These are phyloP conservation scores for Stratiomys singularior DNA, from an alignment of 2,888 invertebrate species.

Conservation along the genomic window DNA sequence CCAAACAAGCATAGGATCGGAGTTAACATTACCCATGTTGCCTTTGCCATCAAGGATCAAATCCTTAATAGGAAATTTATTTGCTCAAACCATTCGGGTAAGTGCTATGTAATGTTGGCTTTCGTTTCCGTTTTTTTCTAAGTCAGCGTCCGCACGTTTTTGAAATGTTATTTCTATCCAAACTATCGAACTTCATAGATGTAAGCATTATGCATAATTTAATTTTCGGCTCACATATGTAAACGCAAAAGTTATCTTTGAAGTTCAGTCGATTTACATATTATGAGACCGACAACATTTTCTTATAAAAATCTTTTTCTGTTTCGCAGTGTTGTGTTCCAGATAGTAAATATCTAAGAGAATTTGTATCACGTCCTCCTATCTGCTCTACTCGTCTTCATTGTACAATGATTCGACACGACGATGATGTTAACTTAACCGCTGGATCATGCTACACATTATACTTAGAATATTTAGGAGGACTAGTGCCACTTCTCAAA, in stretches of 20 bases:
- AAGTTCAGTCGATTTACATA: too few relatives aligned
- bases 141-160: too few relatives aligned
- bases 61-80: constrained; percentile 85
- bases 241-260: too few relatives aligned
- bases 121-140: too few relatives aligned
- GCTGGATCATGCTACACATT: constrained; percentile 84
- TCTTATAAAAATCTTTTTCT: background rate
- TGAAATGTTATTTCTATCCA: too few relatives aligned
- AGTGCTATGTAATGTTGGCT: constrained; percentile 55
- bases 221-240: too few relatives aligned
- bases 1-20: constrained; percentile 78
- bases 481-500: constrained; percentile 93
- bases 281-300: too few relatives aligned
- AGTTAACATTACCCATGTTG: constrained; percentile 79
- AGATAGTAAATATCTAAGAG: constrained; percentile 84
- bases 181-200: too few relatives aligned
- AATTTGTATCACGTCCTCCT: constrained; percentile 94
- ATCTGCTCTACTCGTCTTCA: constrained; percentile 86
- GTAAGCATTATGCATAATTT: too few relatives aligned
- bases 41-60: constrained; percentile 89
- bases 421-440: constrained; percentile 78
- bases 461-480: constrained; percentile 95
- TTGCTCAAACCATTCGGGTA: constrained; percentile 94
- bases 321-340: constrained; percentile 89
- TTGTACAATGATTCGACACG: constrained; percentile 97